phyloP scores from a whole-genome alignment of 2,888 invertebrate genomes.

The Oscheius sp. region DNA sequence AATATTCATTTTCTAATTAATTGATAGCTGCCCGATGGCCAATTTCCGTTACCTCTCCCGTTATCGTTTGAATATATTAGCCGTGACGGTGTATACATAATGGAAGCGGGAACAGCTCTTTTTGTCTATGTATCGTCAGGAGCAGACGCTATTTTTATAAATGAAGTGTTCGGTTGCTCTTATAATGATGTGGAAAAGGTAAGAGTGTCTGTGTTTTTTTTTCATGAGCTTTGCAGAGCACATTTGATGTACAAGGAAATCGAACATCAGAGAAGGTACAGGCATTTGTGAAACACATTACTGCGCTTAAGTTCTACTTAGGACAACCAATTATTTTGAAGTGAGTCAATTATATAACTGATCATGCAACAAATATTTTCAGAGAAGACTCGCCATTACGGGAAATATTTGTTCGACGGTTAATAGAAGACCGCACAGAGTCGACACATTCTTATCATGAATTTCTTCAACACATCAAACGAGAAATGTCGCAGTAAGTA shows the following conservation, averaged over 20 bases:
- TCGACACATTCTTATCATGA: constrained; percentile 95
- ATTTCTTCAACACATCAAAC: constrained; percentile 87
- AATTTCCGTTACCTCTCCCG: constrained; percentile 83
- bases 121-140: constrained; percentile 52
- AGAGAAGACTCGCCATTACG: constrained; percentile 92
- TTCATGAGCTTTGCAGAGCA: constrained; percentile 39
- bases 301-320: constrained; percentile 49
- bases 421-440: constrained; percentile 94
- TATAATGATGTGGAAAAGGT: constrained; percentile 58
- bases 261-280: constrained; percentile 46
- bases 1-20: too few species aligned
- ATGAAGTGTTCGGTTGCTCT: constrained; percentile 51
- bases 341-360: constrained; percentile 33
- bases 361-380: constrained; percentile 67
- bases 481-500: constrained; percentile 55
- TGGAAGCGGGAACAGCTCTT: constrained; percentile 83
- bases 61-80: constrained; percentile 84
- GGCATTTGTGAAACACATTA: constrained; percentile 51
- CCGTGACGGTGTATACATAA: constrained; percentile 87
- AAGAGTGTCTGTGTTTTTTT: neutral
- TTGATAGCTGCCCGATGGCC: constrained; percentile 23
- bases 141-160: constrained; percentile 51
- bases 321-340: constrained; percentile 50
- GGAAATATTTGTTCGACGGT: constrained; percentile 85
- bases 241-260: constrained; percentile 44